Percentiles rank a stretch among this genome's conserved stretches.
Conservation (phyloP, 2,113 vertebrate species). For the Bos javanicus region DNA sequence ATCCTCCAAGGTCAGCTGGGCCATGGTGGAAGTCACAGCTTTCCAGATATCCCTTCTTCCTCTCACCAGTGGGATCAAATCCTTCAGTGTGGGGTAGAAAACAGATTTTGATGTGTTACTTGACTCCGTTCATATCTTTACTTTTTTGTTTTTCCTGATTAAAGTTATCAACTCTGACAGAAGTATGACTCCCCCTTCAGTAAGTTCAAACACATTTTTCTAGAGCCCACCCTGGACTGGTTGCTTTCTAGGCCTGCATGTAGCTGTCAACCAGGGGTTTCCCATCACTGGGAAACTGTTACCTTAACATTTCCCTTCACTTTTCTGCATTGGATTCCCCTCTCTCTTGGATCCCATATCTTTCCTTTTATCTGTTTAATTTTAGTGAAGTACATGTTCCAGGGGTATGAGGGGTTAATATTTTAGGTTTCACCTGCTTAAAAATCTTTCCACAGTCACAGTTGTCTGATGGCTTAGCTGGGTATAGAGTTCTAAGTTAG, state of each 20-base stretch:
- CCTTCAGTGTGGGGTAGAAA: neutral
- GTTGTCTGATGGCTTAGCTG: neutral
- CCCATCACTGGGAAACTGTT: neutral
- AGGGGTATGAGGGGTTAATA: neutral
- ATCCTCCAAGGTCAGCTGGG: neutral
- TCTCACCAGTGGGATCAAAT: neutral
- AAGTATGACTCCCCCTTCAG: neutral
- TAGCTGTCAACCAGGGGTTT: neutral
- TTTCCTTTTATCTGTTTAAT: neutral
- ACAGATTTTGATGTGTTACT: neutral
- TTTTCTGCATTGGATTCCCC: neutral
- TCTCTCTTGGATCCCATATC: neutral
- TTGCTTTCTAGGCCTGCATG: neutral
- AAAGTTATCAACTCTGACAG: neutral
- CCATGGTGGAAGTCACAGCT: neutral
- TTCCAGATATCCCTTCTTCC: neutral
- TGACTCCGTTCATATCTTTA: neutral
- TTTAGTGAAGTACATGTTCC: neutral
- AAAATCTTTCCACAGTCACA: neutral
- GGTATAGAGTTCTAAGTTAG: neutral
- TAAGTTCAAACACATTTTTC: neutral
- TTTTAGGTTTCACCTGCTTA: neutral
- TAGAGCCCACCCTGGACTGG: neutral
- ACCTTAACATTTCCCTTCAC: neutral
- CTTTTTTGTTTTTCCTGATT: neutral